Evolutionary conservation across 2,888 invertebrate genomes (phyloP).

Genomic region (Calameuta idolon): DNA sequence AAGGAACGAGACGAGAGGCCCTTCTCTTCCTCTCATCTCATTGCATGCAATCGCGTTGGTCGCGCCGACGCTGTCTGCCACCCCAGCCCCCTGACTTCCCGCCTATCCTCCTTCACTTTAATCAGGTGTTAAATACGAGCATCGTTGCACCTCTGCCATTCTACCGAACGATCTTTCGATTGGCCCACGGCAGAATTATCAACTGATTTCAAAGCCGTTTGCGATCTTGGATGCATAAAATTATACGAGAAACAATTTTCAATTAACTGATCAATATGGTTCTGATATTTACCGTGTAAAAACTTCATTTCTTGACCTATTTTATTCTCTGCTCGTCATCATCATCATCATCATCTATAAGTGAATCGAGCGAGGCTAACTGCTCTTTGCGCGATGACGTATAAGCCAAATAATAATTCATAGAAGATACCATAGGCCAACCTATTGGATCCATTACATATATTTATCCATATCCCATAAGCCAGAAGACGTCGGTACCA

Average conservation of each 20-base stretch:
- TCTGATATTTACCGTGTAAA: too few species aligned
- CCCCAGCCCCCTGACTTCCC: slow-evolving; percentile 27
- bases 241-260: neutral
- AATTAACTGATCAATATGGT: neutral
- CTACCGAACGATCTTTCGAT: neutral
- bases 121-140: slow-evolving; percentile 66
- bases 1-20: slow-evolving; percentile 12
- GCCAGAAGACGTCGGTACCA: neutral
- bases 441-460: neutral
- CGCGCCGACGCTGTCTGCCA: slow-evolving; percentile 50
- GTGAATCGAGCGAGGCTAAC: neutral
- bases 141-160: slow-evolving; percentile 37
- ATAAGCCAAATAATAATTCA: neutral
- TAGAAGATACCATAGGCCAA: neutral
- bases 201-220: neutral
- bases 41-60: slow-evolving; percentile 60
- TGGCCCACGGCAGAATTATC: neutral
- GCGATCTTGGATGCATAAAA: neutral
- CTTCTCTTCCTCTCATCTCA: slow-evolving; percentile 43
- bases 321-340: neutral
- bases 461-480: neutral
- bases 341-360: neutral
- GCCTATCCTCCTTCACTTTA: slow-evolving; percentile 43
- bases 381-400: neutral
- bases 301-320: too few species aligned